A percentile compares a stretch with the other conserved stretches of the same genome.
Evolutionary conservation across 2,113 vertebrate species (phyloP).

Genomic region (Typhlomys cinereus): DNA sequence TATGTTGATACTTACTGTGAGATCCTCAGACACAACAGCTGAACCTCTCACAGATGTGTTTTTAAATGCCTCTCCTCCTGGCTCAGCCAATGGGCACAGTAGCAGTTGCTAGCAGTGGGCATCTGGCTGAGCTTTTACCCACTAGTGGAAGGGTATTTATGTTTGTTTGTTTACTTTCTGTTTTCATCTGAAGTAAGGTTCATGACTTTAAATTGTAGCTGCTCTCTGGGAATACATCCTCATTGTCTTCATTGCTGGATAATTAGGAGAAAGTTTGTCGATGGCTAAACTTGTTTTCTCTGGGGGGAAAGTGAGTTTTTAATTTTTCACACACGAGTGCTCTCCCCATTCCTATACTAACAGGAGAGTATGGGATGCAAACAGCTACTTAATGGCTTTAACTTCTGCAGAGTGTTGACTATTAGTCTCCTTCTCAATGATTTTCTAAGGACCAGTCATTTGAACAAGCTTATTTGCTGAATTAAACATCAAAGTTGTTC

Average conservation of each 20-base stretch:
- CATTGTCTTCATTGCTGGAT: background rate
- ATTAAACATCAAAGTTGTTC: slow-evolving; percentile 35
- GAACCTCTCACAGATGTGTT: background rate
- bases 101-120: background rate
- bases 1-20: background rate
- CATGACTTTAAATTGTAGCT: slow-evolving; percentile 41
- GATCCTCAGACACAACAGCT: background rate
- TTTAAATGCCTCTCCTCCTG: background rate
- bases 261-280: background rate
- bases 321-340: slow-evolving; percentile 6
- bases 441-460: slow-evolving; percentile 50
- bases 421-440: background rate
- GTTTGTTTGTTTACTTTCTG: slow-evolving; percentile 22
- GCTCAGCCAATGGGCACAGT: background rate
- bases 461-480: slow-evolving; percentile 52
- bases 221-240: slow-evolving; percentile 10
- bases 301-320: background rate
- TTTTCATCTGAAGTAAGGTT: background rate
- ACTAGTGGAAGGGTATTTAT: background rate
- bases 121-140: slow-evolving; percentile 12
- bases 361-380: background rate
- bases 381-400: background rate
- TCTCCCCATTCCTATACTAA: background rate
- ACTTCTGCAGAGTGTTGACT: background rate
- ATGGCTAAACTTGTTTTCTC: background rate